Evolutionary conservation across 2,113 vertebrate species (phyloP).

Genomic region (Gnathonemus longibarbis): DNA sequence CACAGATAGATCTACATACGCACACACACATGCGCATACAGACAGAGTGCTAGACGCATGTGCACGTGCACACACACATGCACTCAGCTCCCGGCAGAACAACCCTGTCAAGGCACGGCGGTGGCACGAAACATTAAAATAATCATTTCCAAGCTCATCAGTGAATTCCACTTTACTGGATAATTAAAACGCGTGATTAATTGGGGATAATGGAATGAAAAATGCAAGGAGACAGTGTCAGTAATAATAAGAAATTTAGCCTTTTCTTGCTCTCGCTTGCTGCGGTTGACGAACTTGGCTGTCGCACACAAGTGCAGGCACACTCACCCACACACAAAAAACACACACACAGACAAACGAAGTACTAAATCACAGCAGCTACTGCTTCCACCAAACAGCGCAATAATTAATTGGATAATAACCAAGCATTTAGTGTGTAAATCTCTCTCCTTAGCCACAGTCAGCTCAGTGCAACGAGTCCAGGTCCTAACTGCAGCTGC

Average conservation of each 20-base stretch:
- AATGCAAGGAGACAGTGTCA: conserved; percentile 51
- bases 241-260: conserved; percentile 42
- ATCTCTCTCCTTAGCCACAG: conserved; percentile 41
- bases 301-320: conserved; percentile 21
- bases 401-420: conserved; percentile 62
- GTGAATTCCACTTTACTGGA: conserved; percentile 51
- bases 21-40: neutral
- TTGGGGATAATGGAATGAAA: conserved; percentile 53
- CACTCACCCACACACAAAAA: conserved; percentile 22
- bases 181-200: conserved; percentile 64
- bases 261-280: conserved; percentile 36
- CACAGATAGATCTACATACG: conserved; percentile 12
- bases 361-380: conserved; percentile 28
- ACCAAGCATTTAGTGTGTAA: conserved; percentile 52
- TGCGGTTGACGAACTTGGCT: conserved; percentile 32
- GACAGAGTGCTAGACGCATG: neutral
- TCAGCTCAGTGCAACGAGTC: conserved; percentile 9
- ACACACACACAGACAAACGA: conserved; percentile 34
- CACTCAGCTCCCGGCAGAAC: conserved; percentile 58
- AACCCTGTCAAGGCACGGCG: conserved; percentile 36
- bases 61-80: conserved; percentile 33
- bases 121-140: conserved; percentile 59
- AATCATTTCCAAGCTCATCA: conserved; percentile 55
- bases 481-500: neutral
- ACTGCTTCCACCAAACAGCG: conserved; percentile 33